Evolutionary conservation across 2,888 invertebrate genomes (phyloP), one percentile per base, ranked within the genome.

Genomic region (Eupeodes latifasciatus): DNA sequence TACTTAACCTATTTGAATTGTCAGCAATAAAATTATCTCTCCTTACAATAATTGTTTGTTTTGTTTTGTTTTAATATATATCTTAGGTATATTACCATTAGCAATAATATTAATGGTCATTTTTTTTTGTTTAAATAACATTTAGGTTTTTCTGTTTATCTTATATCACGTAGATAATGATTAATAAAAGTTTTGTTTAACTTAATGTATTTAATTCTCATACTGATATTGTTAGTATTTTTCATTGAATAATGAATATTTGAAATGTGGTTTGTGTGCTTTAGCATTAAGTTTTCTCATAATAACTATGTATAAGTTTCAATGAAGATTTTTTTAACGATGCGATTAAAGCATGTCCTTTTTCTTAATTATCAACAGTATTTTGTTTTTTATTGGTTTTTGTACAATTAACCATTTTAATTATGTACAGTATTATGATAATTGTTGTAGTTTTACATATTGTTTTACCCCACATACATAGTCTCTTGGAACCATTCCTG

Each of bases 121-220:
- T 47, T 27, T 7, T 47, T 47, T 14, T 19, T 49, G 4, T 66
- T 14, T 4, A 27, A 40, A 6, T 6, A 47, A 12, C n/a, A 36
- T 5, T 40, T 36, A 62, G 16, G 2, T 62, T 27, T 27, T 61
- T 36, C 40, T 10, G 61, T 40, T 61, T 62, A 62, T 62, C 11
- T 44, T 44, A 16, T 16, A 62, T 44, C 62, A 62, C 62, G 62
- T 62, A 62, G 7, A n/a, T 36, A 59, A 14, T 36, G n/a, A 7
- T 27, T 34, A 6, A 59, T 59, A 14, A 14, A 59, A 19, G 7
- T 14, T 57, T 59, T 27, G 27, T 27, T 27, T 27, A 27, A 27
- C 27, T 27, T 1, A 27, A 27, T 27, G 1, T 27, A 27, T 27
- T 27, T 27, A 1, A 27, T 27, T 27, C 27, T 27, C 27, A 27